Evolutionary conservation across 2,797 vertebrate species (phyloP), one percentile per base, ranked within the genome.

Genomic region (Tokudaia muenninki): DNA sequence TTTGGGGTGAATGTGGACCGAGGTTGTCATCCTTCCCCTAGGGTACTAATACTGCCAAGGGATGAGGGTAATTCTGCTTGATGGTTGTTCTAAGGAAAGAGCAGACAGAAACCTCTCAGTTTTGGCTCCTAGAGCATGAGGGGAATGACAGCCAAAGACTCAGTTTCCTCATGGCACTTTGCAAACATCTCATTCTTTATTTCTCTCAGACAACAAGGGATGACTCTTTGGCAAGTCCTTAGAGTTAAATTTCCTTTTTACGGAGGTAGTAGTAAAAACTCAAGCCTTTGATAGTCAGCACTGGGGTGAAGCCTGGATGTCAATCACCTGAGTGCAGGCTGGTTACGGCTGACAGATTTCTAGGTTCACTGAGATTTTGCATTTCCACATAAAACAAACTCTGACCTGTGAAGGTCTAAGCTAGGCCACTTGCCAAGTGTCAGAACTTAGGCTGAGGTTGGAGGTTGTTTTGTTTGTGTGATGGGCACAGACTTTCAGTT

Each of bases 381-480:
- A 88, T 93, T 96, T 63, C 88, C 74, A 96, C 94, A 96, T 97
- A 97, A 97, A 98, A 97, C 96, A 97, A 97, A 94, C 92, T 88
- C 87, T 97, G 91, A 87, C 92, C 96, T 88, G n/a, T 80, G 92
- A 97, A 92, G 79, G 92, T 97, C 92, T 95, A 94, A 88, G 41
- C 94, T 84, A 63, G 86, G 90, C 83, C 92, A 91, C 63, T 94
- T 92, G 63, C 75, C 82, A 92, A 90, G 74, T 90, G 10, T 90
- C 50, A 90, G 74, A 88, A 89, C 87, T 87, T 92, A 75, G 87
- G n/a, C 92, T 95, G 70, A 94, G 67, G 55, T 52, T 65, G 44
- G 52, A 92, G 34, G 24, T 72, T 90, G 74, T 87, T 61, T 55
- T 90, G 1, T 77, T 80, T 84, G 29, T 65, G 84, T 70, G 79